These are phyloP conservation scores for Drosophila siamana DNA, from an alignment of 2,888 invertebrate genomes.

Conservation along the genomic window DNA sequence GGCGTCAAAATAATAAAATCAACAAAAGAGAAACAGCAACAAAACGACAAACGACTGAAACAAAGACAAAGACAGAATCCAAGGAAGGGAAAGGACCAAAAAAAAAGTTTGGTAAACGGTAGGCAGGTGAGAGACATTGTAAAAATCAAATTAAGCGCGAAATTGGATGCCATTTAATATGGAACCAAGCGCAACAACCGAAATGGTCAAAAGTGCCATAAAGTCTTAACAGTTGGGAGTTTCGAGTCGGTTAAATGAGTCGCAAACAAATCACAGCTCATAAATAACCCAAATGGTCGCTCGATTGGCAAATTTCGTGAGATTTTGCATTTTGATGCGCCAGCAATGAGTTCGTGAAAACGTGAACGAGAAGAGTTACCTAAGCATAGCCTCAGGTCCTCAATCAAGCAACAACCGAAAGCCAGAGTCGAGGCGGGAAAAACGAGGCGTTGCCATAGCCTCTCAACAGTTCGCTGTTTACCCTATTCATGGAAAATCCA, in stretches of 20 bases:
- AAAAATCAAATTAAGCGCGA: conserved; percentile 72
- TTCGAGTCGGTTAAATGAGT: conserved; percentile 61
- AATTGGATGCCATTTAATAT: conserved; percentile 55
- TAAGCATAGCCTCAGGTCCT: conserved; percentile 62
- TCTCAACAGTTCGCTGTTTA: conserved; percentile 13
- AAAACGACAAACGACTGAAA: conserved; percentile 3
- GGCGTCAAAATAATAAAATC: conserved; percentile 16
- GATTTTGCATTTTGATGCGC: conserved; percentile 83
- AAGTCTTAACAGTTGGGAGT: conserved; percentile 57
- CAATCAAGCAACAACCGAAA: neutral
- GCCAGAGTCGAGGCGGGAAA: conserved; percentile 31
- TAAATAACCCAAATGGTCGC: conserved; percentile 76
- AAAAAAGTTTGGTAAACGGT: conserved; percentile 19
- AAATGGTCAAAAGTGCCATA: conserved; percentile 73
- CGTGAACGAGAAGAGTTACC: conserved; percentile 78
- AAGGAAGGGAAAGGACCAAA: conserved; percentile 15
- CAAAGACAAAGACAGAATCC: neutral
- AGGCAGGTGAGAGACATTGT: conserved; percentile 51
- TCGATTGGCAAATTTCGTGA: conserved; percentile 82
- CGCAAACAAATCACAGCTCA: conserved; percentile 74
- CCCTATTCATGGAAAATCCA: conserved; percentile 44
- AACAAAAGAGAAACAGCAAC: conserved; percentile 15
- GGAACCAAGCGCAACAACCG: conserved; percentile 30
- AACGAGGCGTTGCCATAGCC: conserved; percentile 62
- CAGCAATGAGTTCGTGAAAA: conserved; percentile 71